Conservation (phyloP, 2,113 vertebrate genomes). For the Plectropomus leopardus region DNA sequence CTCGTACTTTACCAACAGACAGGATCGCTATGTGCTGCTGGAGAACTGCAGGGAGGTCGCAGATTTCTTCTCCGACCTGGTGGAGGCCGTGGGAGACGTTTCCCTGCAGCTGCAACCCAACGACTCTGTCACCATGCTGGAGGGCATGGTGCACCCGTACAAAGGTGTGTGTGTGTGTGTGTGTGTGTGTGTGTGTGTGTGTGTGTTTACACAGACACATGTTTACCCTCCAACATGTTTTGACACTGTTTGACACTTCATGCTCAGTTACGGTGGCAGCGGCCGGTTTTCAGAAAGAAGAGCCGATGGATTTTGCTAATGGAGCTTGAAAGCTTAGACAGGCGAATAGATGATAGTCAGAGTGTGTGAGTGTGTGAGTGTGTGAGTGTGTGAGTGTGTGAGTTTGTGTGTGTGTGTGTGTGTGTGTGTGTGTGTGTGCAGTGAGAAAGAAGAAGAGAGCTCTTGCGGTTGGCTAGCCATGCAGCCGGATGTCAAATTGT, state of each 20-base stretch:
- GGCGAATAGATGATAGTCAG: constrained; percentile 39
- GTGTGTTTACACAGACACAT: background rate
- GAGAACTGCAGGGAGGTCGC: constrained; percentile 91
- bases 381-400: background rate
- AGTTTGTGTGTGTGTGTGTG: background rate
- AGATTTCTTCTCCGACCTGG: constrained; percentile 94
- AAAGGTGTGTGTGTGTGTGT: constrained; percentile 81
- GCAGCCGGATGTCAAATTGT: constrained; percentile 71
- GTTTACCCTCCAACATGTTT: constrained; percentile 43
- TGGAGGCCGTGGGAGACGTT: constrained; percentile 91
- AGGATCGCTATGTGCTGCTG: constrained; percentile 97
- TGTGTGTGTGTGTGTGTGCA: background rate
- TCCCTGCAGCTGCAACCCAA: constrained; percentile 93
- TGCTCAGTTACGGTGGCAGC: constrained; percentile 22
- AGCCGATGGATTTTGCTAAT: constrained; percentile 64
- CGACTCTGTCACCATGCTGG: constrained; percentile 88
- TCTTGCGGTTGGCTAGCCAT: constrained; percentile 62
- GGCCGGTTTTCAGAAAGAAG: constrained; percentile 18
- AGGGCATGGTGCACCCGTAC: constrained; percentile 95
- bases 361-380: constrained; percentile 1
- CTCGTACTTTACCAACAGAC: constrained; percentile 98
- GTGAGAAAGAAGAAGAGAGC: constrained; percentile 51
- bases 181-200: background rate
- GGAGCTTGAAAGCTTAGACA: constrained; percentile 74
- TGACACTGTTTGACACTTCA: constrained; percentile 49